Evolutionary conservation across 2,888 invertebrate species (phyloP).

Genomic region (Lasioglossum vierecki): DNA sequence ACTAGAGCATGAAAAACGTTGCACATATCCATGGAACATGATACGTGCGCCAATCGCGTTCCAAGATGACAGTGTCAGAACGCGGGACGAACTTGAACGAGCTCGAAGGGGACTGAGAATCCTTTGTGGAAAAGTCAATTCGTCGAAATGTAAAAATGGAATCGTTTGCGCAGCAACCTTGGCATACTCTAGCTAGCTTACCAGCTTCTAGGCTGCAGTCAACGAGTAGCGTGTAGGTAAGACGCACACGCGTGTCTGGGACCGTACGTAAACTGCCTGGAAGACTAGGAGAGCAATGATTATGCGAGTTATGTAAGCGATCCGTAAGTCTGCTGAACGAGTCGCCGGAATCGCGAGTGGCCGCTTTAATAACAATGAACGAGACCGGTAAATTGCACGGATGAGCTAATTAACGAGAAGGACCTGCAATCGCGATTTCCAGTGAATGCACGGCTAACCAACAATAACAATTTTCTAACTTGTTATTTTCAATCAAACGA

Average conservation of each 20-base stretch:
- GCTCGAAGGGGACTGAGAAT: constrained; percentile 11
- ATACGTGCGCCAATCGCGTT: background rate
- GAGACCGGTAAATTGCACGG: constrained; percentile 11
- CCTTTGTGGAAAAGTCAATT: constrained; percentile 30
- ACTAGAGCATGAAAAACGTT: background rate
- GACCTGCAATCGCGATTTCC: constrained; percentile 3
- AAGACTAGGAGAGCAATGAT: constrained; percentile 52
- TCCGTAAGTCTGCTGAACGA: constrained; percentile 51
- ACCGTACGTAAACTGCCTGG: constrained; percentile 38
- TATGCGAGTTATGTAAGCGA: constrained; percentile 68
- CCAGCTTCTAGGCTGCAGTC: constrained; percentile 62
- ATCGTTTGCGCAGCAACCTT: constrained; percentile 67
- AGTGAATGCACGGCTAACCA: background rate
- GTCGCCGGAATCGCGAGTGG: constrained; percentile 30
- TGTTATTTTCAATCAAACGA: background rate
- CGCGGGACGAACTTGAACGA: constrained; percentile 13
- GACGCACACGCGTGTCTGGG: constrained; percentile 35
- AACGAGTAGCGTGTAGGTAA: constrained; percentile 58
- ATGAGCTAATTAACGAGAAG: constrained; percentile 16
- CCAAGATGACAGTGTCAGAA: background rate
- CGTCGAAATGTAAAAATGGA: constrained; percentile 56
- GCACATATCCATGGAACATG: background rate
- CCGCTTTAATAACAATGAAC: constrained; percentile 40
- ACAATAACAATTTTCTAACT: background rate
- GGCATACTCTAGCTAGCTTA: constrained; percentile 68